Percentiles rank a stretch among this genome's conserved stretches.
Evolutionary conservation across 2,113 vertebrate species (phyloP).

Genomic region (Maylandia zebra): DNA sequence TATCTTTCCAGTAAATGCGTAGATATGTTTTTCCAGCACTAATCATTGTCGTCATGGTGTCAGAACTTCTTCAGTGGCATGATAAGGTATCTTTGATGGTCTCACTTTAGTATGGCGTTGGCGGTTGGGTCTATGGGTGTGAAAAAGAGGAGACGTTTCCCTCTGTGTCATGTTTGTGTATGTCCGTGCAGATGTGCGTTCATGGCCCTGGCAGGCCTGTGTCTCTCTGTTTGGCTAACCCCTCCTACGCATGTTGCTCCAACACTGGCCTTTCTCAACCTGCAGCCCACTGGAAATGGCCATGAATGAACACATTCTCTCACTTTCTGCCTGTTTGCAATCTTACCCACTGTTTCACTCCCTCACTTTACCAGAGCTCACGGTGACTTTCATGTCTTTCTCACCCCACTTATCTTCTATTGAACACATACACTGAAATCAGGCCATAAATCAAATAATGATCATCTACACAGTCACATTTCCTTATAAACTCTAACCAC

Average conservation of each 20-base stretch:
- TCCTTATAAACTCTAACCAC: not conserved
- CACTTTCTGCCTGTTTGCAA: not conserved
- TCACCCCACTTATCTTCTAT: not conserved
- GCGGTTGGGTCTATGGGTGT: not conserved
- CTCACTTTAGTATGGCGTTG: not conserved
- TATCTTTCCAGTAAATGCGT: not conserved
- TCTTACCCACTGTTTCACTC: not conserved
- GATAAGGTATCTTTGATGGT: not conserved
- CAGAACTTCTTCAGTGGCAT: not conserved
- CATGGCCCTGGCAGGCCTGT: not conserved
- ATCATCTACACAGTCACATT: not conserved
- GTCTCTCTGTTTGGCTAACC: conserved; percentile 59
- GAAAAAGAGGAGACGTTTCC: not conserved
- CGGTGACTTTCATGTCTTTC: conserved; percentile 30
- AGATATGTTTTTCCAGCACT: not conserved
- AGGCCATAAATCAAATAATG: not conserved
- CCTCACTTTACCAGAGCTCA: conserved; percentile 16
- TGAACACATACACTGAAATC: not conserved
- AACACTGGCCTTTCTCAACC: conserved; percentile 33
- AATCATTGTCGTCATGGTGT: not conserved
- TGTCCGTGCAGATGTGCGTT: not conserved
- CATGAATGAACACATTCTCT: conserved; percentile 62
- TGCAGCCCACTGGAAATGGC: conserved; percentile 31
- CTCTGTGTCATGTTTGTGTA: not conserved
- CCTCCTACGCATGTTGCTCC: conserved; percentile 50